phyloP scores from a whole-genome alignment of 2,888 invertebrate genomes.

The Cantharis flavilabris region DNA sequence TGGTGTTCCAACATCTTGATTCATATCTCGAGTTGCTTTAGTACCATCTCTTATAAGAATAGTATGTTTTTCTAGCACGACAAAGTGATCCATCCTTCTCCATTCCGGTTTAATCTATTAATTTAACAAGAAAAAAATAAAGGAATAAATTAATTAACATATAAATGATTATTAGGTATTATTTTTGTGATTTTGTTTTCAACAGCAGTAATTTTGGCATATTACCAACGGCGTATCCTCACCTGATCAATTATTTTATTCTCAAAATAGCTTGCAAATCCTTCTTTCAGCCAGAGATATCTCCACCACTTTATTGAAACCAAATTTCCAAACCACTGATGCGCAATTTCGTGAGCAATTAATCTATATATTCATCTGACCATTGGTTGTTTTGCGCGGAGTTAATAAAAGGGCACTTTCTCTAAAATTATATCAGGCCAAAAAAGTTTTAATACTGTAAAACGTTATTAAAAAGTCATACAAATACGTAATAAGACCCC shows the following conservation, averaged over 20 bases:
- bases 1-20: slow-evolving; percentile 61
- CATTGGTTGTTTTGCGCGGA: neutral
- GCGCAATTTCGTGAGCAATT: slow-evolving; percentile 63
- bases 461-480: slow-evolving; percentile 39
- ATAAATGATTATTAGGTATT: no score
- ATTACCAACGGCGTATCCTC: no score
- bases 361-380: slow-evolving; percentile 13
- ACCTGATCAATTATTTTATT: slow-evolving; percentile 35
- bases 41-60: slow-evolving; percentile 13
- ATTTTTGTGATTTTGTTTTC: no score
- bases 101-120: slow-evolving; percentile 14
- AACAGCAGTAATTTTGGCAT: no score
- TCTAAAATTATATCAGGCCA: neutral
- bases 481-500: slow-evolving; percentile 83
- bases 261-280: slow-evolving; percentile 61
- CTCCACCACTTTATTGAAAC: slow-evolving; percentile 53
- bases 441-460: no score
- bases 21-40: slow-evolving; percentile 56
- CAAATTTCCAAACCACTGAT: slow-evolving; percentile 60
- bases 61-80: neutral
- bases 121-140: neutral
- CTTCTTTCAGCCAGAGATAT: slow-evolving; percentile 56
- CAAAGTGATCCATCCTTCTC: slow-evolving; percentile 17
- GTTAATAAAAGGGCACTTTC: neutral
- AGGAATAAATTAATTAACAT: no score